A percentile compares a stretch with the other conserved stretches of the same genome.
Conservation (phyloP, 2,113 vertebrate genomes). For the Macquaria ambigua region DNA sequence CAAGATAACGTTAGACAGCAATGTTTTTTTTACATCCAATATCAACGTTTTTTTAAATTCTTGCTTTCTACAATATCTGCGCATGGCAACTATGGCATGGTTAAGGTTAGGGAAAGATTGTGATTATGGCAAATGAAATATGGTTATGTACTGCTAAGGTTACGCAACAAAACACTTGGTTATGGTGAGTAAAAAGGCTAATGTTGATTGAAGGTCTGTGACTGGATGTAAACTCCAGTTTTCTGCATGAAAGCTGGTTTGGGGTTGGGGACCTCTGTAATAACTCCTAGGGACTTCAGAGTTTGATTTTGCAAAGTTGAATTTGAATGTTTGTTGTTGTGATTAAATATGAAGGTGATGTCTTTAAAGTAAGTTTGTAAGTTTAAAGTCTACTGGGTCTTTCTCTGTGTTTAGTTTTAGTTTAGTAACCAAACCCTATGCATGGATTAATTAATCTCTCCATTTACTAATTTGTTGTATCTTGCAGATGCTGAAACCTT, state of each 20-base stretch:
- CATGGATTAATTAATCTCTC: neutral
- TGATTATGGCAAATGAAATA: neutral
- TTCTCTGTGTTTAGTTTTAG: neutral
- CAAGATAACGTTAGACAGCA: too few species aligned
- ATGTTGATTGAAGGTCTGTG: neutral
- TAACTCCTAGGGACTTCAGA: too few species aligned
- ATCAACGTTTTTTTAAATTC: too few species aligned
- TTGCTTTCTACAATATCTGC: neutral
- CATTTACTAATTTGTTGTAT: constrained; percentile 21
- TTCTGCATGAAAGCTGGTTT: neutral
- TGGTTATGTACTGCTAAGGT: neutral
- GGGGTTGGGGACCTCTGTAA: neutral
- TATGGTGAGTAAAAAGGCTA: neutral
- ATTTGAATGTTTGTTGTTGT: too few species aligned
- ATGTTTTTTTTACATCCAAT: too few species aligned
- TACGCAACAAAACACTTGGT: neutral
- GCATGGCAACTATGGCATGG: neutral
- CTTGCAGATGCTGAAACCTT: neutral
- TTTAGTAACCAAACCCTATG: neutral
- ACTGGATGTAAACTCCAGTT: too few species aligned
- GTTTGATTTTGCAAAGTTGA: neutral
- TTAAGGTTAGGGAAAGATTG: neutral
- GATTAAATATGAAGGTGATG: too few species aligned
- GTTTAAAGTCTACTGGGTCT: neutral
- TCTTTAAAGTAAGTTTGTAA: neutral